Evolutionary conservation across 2,113 vertebrate species (phyloP).

Genomic region (Nanorana parkeri): DNA sequence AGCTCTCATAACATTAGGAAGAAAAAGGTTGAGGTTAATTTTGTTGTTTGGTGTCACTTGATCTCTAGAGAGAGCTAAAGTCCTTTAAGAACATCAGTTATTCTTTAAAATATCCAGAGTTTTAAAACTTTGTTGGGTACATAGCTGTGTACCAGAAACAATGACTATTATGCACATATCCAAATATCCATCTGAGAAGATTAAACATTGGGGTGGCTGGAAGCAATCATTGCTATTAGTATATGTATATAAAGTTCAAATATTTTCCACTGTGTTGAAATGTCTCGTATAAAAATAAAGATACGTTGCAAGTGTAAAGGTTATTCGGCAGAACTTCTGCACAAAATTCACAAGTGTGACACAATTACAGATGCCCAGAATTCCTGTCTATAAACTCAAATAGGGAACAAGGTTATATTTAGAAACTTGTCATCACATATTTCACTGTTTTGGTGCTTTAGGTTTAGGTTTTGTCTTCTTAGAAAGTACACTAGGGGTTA

Average conservation of each 20-base stretch:
- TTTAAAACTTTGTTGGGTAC: too few species aligned
- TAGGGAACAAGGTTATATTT: conserved; percentile 8
- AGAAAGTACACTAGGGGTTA: too few species aligned
- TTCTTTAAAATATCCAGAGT: too few species aligned
- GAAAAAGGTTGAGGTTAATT: too few species aligned
- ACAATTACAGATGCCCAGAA: neutral
- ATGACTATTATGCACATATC: too few species aligned
- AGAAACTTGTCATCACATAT: neutral
- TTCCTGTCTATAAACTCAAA: neutral
- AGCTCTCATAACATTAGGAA: too few species aligned
- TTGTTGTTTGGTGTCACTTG: too few species aligned
- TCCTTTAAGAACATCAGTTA: too few species aligned
- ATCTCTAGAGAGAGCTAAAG: too few species aligned
- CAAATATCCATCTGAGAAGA: neutral
- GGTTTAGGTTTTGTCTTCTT: too few species aligned
- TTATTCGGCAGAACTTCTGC: neutral
- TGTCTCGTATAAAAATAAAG: neutral
- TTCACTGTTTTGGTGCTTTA: too few species aligned
- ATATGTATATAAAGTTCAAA: conserved; percentile 22
- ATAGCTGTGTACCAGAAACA: too few species aligned
- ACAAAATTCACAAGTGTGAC: neutral
- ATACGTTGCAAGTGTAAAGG: conserved; percentile 19
- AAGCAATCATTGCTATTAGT: neutral
- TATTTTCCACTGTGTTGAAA: conserved; percentile 27
- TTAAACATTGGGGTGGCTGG: neutral